phyloP scores from a whole-genome alignment of 2,113 vertebrate species.

The Myotis brandtii region DNA sequence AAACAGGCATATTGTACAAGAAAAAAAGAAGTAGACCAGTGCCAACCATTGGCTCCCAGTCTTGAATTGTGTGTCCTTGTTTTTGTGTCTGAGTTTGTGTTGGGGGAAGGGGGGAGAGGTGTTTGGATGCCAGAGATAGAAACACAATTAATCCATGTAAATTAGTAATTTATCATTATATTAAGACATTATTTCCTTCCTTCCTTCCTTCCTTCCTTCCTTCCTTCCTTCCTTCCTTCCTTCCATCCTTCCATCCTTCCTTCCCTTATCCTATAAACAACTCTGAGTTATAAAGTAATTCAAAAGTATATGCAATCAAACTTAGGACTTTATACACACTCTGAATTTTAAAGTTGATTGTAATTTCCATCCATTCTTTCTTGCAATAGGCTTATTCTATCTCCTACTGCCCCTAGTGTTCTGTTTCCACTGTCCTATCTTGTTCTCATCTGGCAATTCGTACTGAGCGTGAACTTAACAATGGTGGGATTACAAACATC shows the following conservation, averaged over 20 bases:
- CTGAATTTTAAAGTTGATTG: not conserved
- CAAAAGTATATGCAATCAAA: not conserved
- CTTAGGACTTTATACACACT: not conserved
- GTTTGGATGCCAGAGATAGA: slow-evolving; percentile 19
- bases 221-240: not conserved
- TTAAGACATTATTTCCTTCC: not conserved
- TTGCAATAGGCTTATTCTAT: not conserved
- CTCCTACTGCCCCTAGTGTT: not conserved
- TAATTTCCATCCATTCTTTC: not conserved
- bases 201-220: not conserved
- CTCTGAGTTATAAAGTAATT: not conserved
- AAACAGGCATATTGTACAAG: slow-evolving; percentile 52
- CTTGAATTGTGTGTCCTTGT: not conserved
- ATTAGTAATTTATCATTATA: slow-evolving; percentile 34
- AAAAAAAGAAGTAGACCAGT: slow-evolving; percentile 22
- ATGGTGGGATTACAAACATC: not conserved
- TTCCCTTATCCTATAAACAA: not conserved
- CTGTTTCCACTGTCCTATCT: not conserved
- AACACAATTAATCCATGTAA: not conserved
- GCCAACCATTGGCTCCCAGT: not conserved
- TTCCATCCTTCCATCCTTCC: not conserved
- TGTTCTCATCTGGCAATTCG: not conserved
- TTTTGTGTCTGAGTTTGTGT: not conserved
- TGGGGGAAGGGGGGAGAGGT: not conserved
- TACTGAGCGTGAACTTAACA: not conserved